Conservation (phyloP, 2,797 vertebrate species). For the Sandelia bainsii region DNA sequence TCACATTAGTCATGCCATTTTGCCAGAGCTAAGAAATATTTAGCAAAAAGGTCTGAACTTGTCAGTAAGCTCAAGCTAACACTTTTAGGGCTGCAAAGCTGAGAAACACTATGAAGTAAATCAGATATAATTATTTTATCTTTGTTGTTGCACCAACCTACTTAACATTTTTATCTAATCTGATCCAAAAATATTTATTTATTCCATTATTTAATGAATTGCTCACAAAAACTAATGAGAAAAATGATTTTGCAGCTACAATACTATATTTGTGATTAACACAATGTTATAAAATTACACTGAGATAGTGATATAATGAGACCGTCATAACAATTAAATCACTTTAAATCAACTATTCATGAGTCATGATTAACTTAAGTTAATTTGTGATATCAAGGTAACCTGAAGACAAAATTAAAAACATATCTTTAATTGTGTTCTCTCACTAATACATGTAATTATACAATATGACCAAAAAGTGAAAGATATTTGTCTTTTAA, state of each 20-base stretch:
- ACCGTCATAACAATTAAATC: background rate
- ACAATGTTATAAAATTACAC: too few relatives aligned
- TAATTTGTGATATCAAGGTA: slow-evolving; percentile 4
- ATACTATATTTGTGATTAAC: background rate
- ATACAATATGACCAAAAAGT: background rate
- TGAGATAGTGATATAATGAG: slow-evolving; percentile 11
- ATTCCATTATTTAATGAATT: background rate
- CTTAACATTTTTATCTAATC: too few relatives aligned
- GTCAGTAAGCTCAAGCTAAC: too few relatives aligned
- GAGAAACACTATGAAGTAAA: too few relatives aligned
- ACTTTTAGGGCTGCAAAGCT: too few relatives aligned
- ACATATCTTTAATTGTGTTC: slow-evolving; percentile 2
- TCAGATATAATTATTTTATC: too few relatives aligned
- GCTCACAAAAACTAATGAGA: too few relatives aligned
- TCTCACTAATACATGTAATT: background rate
- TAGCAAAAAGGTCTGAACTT: background rate
- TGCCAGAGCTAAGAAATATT: background rate
- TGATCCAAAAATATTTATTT: background rate
- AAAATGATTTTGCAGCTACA: background rate
- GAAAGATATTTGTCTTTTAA: background rate
- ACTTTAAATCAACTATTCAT: slow-evolving; percentile 1
- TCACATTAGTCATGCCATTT: background rate
- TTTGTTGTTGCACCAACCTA: too few relatives aligned
- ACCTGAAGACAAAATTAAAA: background rate
- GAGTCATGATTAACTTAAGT: background rate